Percentiles rank a stretch among this genome's conserved stretches.
These are phyloP conservation scores for Denticeps clupeoides DNA, from an alignment of 2,797 vertebrate genomes.

Conservation along the genomic window DNA sequence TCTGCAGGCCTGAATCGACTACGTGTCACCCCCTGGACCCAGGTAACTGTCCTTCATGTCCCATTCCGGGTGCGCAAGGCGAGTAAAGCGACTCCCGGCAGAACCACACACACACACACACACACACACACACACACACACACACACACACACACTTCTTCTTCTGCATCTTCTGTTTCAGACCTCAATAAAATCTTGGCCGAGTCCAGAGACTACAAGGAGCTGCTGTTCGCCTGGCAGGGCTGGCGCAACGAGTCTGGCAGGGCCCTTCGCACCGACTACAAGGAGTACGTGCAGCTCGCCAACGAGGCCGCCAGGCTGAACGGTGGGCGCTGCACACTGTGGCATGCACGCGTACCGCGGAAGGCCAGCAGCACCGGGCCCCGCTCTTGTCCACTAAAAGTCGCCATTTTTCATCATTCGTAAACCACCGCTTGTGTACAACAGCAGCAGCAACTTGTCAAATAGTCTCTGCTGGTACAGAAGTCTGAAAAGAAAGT, in stretches of 20 bases:
- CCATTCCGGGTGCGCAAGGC: too few species aligned
- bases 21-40: slow-evolving; percentile 77
- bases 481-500: too few species aligned
- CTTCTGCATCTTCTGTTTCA: slow-evolving; percentile 33
- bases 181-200: slow-evolving; percentile 85
- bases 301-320: slow-evolving; percentile 81
- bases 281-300: slow-evolving; percentile 76
- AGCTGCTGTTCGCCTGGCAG: slow-evolving; percentile 84
- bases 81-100: too few species aligned
- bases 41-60: too few species aligned
- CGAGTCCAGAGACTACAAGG: slow-evolving; percentile 71
- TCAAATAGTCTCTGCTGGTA: too few species aligned
- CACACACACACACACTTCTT: not conserved
- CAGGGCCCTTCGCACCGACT: slow-evolving; percentile 62
- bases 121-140: not conserved
- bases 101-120: not conserved
- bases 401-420: too few species aligned
- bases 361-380: too few species aligned
- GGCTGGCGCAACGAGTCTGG: slow-evolving; percentile 83
- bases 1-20: slow-evolving; percentile 55
- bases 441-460: too few species aligned
- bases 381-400: too few species aligned
- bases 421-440: too few species aligned
- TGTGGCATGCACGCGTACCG: too few species aligned
- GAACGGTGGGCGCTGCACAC: slow-evolving; percentile 67